Percentiles rank a stretch among this genome's conserved stretches.
These are phyloP conservation scores for Isoperla grammatica DNA, from an alignment of 2,888 invertebrate species.

Conservation along the genomic window DNA sequence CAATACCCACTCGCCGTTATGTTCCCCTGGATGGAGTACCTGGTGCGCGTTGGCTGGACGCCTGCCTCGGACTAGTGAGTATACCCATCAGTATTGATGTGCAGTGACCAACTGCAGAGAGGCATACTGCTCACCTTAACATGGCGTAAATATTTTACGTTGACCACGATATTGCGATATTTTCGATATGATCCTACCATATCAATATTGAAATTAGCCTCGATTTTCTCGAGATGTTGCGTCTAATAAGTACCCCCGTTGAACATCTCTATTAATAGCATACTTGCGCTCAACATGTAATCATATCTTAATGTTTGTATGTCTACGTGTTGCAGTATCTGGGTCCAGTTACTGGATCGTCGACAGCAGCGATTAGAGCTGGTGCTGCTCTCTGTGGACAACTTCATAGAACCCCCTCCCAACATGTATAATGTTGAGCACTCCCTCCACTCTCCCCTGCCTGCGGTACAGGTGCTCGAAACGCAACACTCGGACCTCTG, in stretches of 20 bases:
- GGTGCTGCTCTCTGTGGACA: conserved; percentile 71
- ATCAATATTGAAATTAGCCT: no score
- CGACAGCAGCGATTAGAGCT: conserved; percentile 80
- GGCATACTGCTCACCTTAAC: no score
- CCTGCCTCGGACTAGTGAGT: conserved; percentile 83
- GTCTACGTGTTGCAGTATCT: conserved; percentile 59
- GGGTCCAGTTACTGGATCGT: conserved; percentile 86
- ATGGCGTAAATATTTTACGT: no score
- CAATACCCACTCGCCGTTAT: conserved; percentile 69
- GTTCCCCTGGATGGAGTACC: conserved; percentile 93
- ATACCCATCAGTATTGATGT: no score
- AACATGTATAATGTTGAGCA: conserved; percentile 47
- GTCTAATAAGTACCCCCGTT: no score
- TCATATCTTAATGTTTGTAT: no score
- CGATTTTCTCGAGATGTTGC: no score
- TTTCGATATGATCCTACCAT: no score
- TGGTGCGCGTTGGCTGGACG: conserved; percentile 93
- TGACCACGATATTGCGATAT: no score
- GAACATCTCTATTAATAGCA: no score
- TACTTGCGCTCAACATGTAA: no score
- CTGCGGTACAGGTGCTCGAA: conserved; percentile 54
- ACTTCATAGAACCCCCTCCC: conserved; percentile 60
- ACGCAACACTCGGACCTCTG: conserved; percentile 71
- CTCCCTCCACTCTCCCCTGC: conserved; percentile 40
- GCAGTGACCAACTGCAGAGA: no score